Evolutionary conservation across 2,888 invertebrate genomes (phyloP).

Genomic region (Adineta ricciae): DNA sequence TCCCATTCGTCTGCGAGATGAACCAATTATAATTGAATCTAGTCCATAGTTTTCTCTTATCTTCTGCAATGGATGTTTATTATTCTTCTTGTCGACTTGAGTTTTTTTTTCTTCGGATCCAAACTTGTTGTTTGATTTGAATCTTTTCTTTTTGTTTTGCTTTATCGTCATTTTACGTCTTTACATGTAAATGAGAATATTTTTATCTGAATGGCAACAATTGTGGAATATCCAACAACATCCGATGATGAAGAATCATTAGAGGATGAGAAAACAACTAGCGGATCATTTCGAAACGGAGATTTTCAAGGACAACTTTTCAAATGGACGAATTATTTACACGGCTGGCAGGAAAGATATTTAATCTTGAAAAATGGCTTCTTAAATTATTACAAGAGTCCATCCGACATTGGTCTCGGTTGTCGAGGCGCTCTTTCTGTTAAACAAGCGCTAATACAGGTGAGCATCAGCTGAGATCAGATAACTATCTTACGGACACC

Average conservation of each 20-base stretch:
- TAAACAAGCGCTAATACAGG: slow-evolving; percentile 83
- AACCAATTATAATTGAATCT: background rate
- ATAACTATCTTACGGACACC: no score
- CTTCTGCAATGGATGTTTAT: background rate
- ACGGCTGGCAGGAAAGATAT: slow-evolving; percentile 96
- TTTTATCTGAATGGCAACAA: background rate
- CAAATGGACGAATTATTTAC: slow-evolving; percentile 95
- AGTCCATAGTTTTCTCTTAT: background rate
- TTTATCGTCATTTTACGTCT: background rate
- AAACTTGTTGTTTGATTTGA: background rate
- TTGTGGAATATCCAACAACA: background rate
- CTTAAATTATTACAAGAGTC: slow-evolving; percentile 90
- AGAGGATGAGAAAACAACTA: background rate
- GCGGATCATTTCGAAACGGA: background rate
- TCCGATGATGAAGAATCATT: slow-evolving; percentile 12
- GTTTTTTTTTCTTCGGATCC: background rate
- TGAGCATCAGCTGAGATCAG: slow-evolving; percentile 46
- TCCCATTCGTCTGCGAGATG: background rate
- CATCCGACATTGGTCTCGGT: slow-evolving; percentile 84
- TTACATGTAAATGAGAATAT: background rate
- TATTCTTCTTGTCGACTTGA: background rate
- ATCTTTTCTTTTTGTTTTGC: background rate
- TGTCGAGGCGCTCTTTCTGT: slow-evolving; percentile 91
- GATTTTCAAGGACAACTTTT: slow-evolving; percentile 63
- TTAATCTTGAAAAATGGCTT: slow-evolving; percentile 91